phyloP scores from a whole-genome alignment of 2,113 vertebrate species.

The Trichechus manatus region DNA sequence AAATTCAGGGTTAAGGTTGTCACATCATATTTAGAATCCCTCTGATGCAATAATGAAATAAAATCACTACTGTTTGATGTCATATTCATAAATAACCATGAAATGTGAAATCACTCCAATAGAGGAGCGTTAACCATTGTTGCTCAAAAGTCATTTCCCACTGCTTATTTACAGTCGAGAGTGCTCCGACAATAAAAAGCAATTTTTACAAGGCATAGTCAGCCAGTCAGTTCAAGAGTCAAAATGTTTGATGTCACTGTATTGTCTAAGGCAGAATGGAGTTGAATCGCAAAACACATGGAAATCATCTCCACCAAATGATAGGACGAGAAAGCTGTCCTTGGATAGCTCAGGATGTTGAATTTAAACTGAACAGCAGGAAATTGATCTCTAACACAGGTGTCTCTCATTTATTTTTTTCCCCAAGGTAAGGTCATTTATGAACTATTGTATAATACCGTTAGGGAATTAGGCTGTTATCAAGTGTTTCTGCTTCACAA shows the following conservation, averaged over 20 bases:
- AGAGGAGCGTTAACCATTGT: neutral
- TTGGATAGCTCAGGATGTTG: slow-evolving; percentile 7
- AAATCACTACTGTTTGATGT: slow-evolving; percentile 25
- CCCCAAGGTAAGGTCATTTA: slow-evolving; percentile 3
- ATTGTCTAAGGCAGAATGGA: slow-evolving; percentile 65
- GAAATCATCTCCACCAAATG: slow-evolving; percentile 69
- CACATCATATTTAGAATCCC: slow-evolving; percentile 26
- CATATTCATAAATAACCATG: slow-evolving; percentile 65
- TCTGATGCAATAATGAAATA: slow-evolving; percentile 48
- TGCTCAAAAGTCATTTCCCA: slow-evolving; percentile 25
- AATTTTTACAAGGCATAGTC: slow-evolving; percentile 38
- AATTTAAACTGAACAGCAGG: slow-evolving; percentile 46
- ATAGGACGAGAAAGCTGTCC: slow-evolving; percentile 49
- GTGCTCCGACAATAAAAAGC: neutral
- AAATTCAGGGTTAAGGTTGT: slow-evolving; percentile 50
- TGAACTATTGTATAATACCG: slow-evolving; percentile 42
- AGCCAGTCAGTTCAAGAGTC: neutral
- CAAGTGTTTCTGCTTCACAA: slow-evolving; percentile 14
- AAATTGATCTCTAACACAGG: slow-evolving; percentile 62
- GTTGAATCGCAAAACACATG: slow-evolving; percentile 64
- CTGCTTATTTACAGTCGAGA: slow-evolving; percentile 27
- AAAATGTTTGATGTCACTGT: slow-evolving; percentile 59
- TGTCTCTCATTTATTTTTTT: slow-evolving; percentile 61
- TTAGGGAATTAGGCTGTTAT: slow-evolving; percentile 31
- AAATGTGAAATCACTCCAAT: slow-evolving; percentile 50